Percentiles rank a stretch among this genome's conserved stretches.
Conservation (phyloP, 2,888 invertebrate species). For the Aphrophora alni region DNA sequence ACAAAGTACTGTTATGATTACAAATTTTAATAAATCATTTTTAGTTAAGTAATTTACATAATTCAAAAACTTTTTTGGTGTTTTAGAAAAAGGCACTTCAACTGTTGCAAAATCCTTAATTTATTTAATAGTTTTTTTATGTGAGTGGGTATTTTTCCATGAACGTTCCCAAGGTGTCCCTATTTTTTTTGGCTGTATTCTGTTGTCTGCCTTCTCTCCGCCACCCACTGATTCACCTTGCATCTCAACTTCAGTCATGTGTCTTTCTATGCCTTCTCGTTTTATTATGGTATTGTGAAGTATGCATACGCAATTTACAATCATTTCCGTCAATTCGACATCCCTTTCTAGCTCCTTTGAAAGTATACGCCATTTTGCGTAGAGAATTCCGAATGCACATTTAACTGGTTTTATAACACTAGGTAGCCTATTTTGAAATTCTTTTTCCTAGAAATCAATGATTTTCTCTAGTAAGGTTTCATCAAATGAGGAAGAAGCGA, state of each 20-base stretch:
- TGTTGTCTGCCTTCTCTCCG: neutral
- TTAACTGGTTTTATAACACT: conserved; percentile 31
- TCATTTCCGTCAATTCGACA: conserved; percentile 20
- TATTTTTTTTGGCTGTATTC: conserved; percentile 15
- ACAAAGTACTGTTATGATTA: conserved; percentile 12
- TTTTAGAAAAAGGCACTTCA: neutral
- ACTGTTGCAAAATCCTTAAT: neutral
- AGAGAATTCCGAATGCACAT: conserved; percentile 37
- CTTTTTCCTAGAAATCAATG: neutral
- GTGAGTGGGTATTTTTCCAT: conserved; percentile 14
- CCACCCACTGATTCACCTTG: conserved; percentile 18
- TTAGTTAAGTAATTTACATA: conserved; percentile 16
- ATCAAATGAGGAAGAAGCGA: conserved; percentile 26
- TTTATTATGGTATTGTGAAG: conserved; percentile 31
- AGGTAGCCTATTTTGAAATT: conserved; percentile 16
- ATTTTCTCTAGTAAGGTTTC: conserved; percentile 20
- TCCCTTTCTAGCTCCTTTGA: conserved; percentile 18
- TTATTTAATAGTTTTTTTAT: conserved; percentile 13
- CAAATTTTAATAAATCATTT: too few species aligned
- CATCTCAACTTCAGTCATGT: conserved; percentile 34
- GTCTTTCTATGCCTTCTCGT: conserved; percentile 26
- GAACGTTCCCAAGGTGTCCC: conserved; percentile 13
- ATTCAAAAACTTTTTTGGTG: neutral
- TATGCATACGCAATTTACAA: conserved; percentile 24
- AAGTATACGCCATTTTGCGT: conserved; percentile 32